Evolutionary conservation across 2,113 vertebrate genomes (phyloP).

Genomic region (Holacanthus passer): DNA sequence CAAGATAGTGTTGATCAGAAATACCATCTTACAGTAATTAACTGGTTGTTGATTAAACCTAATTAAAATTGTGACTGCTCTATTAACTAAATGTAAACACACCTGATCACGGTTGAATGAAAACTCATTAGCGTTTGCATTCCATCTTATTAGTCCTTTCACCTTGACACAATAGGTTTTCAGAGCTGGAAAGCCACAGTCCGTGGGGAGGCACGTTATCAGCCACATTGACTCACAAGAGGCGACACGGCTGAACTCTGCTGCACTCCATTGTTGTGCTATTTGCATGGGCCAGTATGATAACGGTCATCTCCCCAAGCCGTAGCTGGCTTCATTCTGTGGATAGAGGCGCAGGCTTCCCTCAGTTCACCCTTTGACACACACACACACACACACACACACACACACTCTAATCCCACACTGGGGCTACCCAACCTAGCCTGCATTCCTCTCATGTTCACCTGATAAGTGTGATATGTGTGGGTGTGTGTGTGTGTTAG

Average conservation of each 20-base stretch:
- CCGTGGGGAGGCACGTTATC: constrained; percentile 47
- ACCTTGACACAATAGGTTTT: constrained; percentile 40
- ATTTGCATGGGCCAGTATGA: constrained; percentile 57
- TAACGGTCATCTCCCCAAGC: constrained; percentile 57
- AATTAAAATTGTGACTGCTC: constrained; percentile 26
- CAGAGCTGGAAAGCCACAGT: not conserved
- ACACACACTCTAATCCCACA: constrained; percentile 11
- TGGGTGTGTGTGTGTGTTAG: not conserved
- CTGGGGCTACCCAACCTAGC: not conserved
- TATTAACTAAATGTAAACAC: constrained; percentile 56
- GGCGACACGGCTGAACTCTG: constrained; percentile 44
- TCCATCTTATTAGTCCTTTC: constrained; percentile 31
- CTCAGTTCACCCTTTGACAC: constrained; percentile 1
- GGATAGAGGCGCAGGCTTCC: constrained; percentile 12
- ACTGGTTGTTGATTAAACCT: constrained; percentile 14
- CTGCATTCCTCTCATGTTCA: constrained; percentile 47
- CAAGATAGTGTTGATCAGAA: not conserved
- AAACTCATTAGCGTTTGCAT: constrained; percentile 60
- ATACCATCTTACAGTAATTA: not conserved
- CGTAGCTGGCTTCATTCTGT: constrained; percentile 9
- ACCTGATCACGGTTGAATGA: constrained; percentile 38
- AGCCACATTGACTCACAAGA: constrained; percentile 60
- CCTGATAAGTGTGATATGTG: constrained; percentile 32
- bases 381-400: not conserved
- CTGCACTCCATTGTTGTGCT: constrained; percentile 47